These are phyloP conservation scores for Lamellibrachia luymesi DNA, from an alignment of 1,140 invertebrate genomes.

Conservation along the genomic window DNA sequence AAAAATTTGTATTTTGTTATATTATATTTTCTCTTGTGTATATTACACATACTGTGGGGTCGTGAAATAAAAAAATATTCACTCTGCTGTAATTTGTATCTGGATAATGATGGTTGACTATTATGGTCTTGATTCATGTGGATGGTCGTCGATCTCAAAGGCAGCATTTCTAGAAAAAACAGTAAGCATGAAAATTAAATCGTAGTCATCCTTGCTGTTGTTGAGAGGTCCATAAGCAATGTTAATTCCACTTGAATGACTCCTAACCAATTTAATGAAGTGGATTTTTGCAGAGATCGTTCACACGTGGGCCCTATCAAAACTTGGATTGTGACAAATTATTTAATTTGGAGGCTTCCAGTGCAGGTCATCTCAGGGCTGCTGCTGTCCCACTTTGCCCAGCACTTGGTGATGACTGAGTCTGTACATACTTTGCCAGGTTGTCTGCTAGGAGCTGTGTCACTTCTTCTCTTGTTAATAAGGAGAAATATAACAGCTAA, in stretches of 20 bases:
- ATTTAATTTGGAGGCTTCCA: neutral
- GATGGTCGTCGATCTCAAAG: neutral
- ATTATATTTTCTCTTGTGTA: too few relatives aligned
- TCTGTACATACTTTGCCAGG: too few relatives aligned
- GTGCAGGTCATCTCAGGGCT: neutral
- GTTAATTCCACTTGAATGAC: neutral
- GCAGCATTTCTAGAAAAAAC: neutral
- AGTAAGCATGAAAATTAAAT: neutral
- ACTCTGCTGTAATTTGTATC: too few relatives aligned
- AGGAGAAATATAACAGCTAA: too few relatives aligned
- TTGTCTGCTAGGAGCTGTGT: too few relatives aligned
- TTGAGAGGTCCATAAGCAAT: neutral
- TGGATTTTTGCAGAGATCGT: neutral
- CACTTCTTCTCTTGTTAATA: too few relatives aligned
- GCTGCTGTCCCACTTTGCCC: neutral
- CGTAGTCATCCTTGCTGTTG: neutral
- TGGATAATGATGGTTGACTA: neutral
- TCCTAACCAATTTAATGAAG: neutral
- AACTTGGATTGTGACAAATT: neutral
- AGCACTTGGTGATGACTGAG: too few relatives aligned
- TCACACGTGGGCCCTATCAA: neutral
- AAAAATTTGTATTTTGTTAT: too few relatives aligned
- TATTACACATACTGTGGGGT: too few relatives aligned
- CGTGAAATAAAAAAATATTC: too few relatives aligned
- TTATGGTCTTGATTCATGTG: neutral